These are phyloP conservation scores for Dorcus hopei DNA, from an alignment of 2,888 invertebrate genomes.

Conservation along the genomic window DNA sequence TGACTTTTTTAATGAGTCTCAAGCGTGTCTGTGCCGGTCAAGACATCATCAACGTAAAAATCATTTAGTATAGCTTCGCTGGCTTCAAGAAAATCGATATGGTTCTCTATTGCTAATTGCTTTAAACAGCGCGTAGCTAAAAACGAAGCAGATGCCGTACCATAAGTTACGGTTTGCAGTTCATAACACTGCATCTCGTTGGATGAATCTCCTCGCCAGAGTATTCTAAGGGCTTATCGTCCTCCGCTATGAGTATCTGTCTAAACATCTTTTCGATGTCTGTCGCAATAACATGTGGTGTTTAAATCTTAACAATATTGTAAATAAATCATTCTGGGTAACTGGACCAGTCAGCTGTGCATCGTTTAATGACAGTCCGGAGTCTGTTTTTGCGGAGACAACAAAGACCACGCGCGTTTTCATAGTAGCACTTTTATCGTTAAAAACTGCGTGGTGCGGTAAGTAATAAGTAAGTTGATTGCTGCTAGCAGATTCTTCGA, in stretches of 20 bases:
- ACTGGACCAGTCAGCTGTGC: slow-evolving; percentile 14
- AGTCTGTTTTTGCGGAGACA: slow-evolving; percentile 16
- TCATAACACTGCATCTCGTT: slow-evolving; percentile 17
- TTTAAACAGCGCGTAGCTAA: slow-evolving; percentile 12
- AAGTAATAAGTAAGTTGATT: slow-evolving; percentile 12
- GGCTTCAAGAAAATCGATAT: background rate
- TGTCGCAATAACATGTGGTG: slow-evolving; percentile 14
- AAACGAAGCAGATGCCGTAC: slow-evolving; percentile 25
- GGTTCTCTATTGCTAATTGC: slow-evolving; percentile 5
- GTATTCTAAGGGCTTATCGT: slow-evolving; percentile 18
- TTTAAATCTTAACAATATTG: slow-evolving; percentile 22
- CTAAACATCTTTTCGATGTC: slow-evolving; percentile 28
- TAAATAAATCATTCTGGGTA: slow-evolving; percentile 19
- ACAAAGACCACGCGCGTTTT: slow-evolving; percentile 26
- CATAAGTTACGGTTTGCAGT: no score
- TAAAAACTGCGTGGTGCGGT: no score
- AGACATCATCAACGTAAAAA: slow-evolving; percentile 4
- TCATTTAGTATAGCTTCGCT: slow-evolving; percentile 1
- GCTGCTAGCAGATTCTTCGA: background rate
- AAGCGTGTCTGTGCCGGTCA: background rate
- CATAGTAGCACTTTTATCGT: slow-evolving; percentile 18
- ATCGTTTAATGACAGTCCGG: slow-evolving; percentile 21
- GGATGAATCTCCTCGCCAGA: slow-evolving; percentile 18
- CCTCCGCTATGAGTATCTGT: slow-evolving; percentile 12
- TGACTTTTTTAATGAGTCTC: background rate